Percentiles rank a stretch among this genome's conserved stretches.
Evolutionary conservation across 2,888 invertebrate genomes (phyloP).

Genomic region (Chironomus riparius): DNA sequence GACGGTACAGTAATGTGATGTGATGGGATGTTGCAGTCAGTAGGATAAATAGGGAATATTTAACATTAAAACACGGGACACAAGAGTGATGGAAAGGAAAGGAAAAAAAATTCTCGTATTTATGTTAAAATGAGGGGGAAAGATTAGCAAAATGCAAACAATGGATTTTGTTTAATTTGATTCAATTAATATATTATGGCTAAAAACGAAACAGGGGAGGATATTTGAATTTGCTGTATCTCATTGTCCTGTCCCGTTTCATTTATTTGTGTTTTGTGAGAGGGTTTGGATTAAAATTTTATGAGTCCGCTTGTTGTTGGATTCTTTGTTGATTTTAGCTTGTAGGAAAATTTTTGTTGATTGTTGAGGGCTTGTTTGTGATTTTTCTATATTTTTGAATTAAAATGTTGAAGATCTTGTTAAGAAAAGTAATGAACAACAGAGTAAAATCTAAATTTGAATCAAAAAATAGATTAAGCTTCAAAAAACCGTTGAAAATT

Average conservation of each 20-base stretch:
- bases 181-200: conserved; percentile 25
- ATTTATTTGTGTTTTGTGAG: background rate
- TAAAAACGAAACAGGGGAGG: background rate
- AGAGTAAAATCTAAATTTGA: too few relatives aligned
- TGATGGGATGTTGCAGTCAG: background rate
- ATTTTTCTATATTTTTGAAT: too few relatives aligned
- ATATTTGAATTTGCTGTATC: conserved; percentile 1
- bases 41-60: background rate
- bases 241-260: conserved; percentile 8
- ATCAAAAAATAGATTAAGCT: too few relatives aligned
- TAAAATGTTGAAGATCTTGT: too few relatives aligned
- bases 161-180: conserved; percentile 27
- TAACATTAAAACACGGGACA: conserved; percentile 13
- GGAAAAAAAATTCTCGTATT: background rate
- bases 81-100: background rate
- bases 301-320: too few relatives aligned
- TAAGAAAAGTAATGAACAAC: too few relatives aligned
- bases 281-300: too few relatives aligned
- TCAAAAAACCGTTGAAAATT: too few relatives aligned
- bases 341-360: too few relatives aligned
- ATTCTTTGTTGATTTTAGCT: too few relatives aligned
- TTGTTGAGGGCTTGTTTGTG: too few relatives aligned
- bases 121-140: background rate
- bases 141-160: conserved; percentile 27
- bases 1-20: background rate